A percentile compares a stretch with the other conserved stretches of the same genome.
Evolutionary conservation across 2,113 vertebrate genomes (phyloP).

Genomic region (Montifringilla adamsi): DNA sequence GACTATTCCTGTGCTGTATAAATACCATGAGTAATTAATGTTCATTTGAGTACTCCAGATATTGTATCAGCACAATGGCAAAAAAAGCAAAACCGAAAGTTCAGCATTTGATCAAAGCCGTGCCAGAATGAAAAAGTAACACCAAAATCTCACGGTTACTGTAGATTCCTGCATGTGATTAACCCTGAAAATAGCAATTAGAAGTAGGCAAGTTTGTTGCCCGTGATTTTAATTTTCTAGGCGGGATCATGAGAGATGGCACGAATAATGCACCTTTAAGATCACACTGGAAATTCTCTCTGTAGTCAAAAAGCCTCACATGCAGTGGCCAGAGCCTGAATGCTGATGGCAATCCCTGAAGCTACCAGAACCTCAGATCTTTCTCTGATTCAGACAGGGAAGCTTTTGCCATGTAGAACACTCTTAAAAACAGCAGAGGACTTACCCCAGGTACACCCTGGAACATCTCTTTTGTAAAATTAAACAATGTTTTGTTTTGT

Average conservation of each 20-base stretch:
- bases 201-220: not conserved
- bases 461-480: not conserved
- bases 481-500: not conserved
- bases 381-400: not conserved
- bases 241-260: not conserved
- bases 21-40: not conserved
- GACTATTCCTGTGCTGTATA: not conserved
- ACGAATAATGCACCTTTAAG: not conserved
- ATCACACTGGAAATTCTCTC: constrained; percentile 5
- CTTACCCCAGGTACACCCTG: not conserved
- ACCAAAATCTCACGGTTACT: not conserved
- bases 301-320: not conserved
- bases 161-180: not conserved
- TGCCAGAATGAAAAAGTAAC: not conserved
- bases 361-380: not conserved
- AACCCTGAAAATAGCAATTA: not conserved
- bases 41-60: not conserved
- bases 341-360: not conserved
- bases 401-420: not conserved
- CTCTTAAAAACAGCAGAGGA: not conserved
- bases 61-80: not conserved
- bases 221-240: not conserved
- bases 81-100: not conserved
- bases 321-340: not conserved
- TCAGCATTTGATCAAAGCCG: not conserved